Evolutionary conservation across 2,888 invertebrate genomes (phyloP).

Genomic region (Drosophila anomalata): DNA sequence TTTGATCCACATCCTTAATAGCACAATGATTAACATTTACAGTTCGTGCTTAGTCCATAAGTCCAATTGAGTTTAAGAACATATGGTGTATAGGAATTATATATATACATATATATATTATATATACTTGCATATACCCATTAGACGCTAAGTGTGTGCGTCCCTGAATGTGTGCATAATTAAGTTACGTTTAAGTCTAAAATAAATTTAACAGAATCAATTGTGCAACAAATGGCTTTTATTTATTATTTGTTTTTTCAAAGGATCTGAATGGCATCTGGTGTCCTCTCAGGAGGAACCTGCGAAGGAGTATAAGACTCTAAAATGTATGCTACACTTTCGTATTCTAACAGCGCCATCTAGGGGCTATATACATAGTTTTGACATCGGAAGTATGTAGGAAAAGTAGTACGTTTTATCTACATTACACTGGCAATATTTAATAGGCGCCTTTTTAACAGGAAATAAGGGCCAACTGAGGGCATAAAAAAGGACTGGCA

Average conservation of each 20-base stretch:
- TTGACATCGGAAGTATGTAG: no score
- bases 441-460: no score
- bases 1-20: neutral
- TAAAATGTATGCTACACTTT: no score
- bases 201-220: conserved; percentile 1
- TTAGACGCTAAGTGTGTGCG: neutral
- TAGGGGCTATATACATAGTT: no score
- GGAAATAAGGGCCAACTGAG: no score
- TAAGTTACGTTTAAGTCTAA: neutral
- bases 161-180: neutral
- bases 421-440: no score
- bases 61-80: neutral
- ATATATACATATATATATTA: neutral
- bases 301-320: neutral
- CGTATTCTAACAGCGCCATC: no score
- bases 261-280: neutral
- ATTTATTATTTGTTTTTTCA: neutral
- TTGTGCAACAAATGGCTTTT: neutral
- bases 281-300: no score
- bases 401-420: no score
- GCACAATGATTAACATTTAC: neutral
- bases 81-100: neutral
- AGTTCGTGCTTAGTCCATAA: neutral
- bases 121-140: conserved; percentile 2
- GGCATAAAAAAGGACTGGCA: no score